Evolutionary conservation across 2,113 vertebrate genomes (phyloP).

Genomic region (Pituophis catenifer): DNA sequence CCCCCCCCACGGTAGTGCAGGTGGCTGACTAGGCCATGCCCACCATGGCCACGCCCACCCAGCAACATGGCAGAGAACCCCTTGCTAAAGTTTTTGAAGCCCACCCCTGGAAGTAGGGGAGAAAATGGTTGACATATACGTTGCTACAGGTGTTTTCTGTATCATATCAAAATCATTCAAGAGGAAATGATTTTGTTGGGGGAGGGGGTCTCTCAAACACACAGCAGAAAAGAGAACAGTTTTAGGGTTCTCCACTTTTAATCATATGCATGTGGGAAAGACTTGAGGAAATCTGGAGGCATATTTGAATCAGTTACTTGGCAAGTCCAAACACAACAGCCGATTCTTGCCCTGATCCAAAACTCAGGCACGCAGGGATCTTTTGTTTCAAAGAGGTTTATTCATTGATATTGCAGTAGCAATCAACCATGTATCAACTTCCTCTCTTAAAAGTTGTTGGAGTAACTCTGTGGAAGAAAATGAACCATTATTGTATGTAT

Average conservation of each 20-base stretch:
- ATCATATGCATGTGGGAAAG: not conserved
- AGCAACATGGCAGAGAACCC: too few species aligned
- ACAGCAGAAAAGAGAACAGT: not conserved
- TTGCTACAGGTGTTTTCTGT: conserved; percentile 19
- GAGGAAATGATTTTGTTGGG: not conserved
- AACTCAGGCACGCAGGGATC: not conserved
- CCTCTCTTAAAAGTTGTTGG: not conserved
- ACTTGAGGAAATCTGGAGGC: not conserved
- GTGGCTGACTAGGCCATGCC: too few species aligned
- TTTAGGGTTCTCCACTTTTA: not conserved
- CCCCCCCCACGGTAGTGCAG: too few species aligned
- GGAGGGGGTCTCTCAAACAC: not conserved
- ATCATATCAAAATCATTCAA: not conserved
- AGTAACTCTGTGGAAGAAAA: not conserved
- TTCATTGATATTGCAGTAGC: not conserved
- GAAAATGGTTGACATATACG: not conserved
- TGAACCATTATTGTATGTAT: not conserved
- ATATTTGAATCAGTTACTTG: not conserved
- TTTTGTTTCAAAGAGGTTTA: not conserved
- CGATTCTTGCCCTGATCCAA: not conserved
- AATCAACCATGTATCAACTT: not conserved
- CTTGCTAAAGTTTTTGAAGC: too few species aligned
- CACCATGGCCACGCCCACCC: too few species aligned
- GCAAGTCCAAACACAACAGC: not conserved
- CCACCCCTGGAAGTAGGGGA: not conserved